Base-by-base conservation (phyloP, 2,888 invertebrate genomes). In the Stictocephala bisonia region DNA sequence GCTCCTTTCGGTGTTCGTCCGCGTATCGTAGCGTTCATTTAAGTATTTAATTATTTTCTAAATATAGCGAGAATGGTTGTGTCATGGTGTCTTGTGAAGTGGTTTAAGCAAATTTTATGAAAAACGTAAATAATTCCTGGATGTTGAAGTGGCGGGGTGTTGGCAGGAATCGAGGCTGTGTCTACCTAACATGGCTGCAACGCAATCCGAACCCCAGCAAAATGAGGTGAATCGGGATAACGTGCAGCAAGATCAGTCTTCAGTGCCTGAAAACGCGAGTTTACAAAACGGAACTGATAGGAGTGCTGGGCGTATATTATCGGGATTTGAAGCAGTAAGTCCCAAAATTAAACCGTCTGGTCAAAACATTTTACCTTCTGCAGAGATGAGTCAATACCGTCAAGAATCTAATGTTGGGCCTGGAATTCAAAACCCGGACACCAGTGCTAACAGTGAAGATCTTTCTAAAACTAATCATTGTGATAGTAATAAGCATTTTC, bases 181-280 rank as follows among this genome's bases (percentile, higher is more conserved):
- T 40, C n/a, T n/a, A n/a, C 80, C 80, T 81, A 91, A 91, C 90
- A 92, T 92, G 92, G 92, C 92, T 90, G 91, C 92, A 88, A 91
- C 91, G 89, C 91, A 91, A 90, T 90, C 91, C 86, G 91, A 91
- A 89, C 89, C 90, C 87, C 91, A 91, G 86, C 90, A 90, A 88
- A 91, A 90, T 88, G 91, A 91, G 79, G 87, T 87, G 85, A 89
- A 88, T 86, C 86, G 89, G 84, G 88, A 88, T 83, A 89, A 88
- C 86, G 88, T 86, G 87, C 87, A 88, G 85, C 85, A 88, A 84
- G 89, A 89, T 82, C 88, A 88, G 86, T 88, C 87, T 85, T 86
- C 87, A 86, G 89, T 89, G 85, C 87, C 88, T 86, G 89, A 89
- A 86, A 91, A 90, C 88, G 84, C 82, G 80, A 81, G 79, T 75